Conservation (phyloP, 2,113 vertebrate species). For the Ahaetulla prasina region DNA sequence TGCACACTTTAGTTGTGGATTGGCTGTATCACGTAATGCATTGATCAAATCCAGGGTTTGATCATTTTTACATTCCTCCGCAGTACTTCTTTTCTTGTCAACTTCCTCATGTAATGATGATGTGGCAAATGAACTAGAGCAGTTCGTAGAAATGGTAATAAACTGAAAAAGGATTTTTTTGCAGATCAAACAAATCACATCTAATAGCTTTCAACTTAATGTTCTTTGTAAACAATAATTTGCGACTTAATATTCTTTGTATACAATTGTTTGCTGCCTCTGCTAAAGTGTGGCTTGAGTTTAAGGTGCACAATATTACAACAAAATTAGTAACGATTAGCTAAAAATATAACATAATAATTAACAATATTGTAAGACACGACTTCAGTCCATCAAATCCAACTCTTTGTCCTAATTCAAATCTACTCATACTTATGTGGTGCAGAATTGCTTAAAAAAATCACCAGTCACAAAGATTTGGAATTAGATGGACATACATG, state of each 20-base stretch:
- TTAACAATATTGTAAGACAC: not conserved
- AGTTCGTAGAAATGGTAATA: not conserved
- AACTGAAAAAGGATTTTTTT: not conserved
- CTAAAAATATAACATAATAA: not conserved
- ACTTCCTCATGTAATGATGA: accelerated
- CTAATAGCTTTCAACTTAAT: not conserved
- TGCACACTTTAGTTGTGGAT: not conserved
- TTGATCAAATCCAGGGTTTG: not conserved
- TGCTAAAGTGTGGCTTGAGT: not conserved
- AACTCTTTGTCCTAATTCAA: not conserved
- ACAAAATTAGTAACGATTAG: not conserved
- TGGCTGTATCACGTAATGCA: accelerated
- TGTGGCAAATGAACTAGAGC: accelerated
- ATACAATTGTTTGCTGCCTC: not conserved
- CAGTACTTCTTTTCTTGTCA: not conserved
- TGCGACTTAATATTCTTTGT: not conserved
- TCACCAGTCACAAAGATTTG: not conserved
- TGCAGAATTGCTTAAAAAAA: not conserved
- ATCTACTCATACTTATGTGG: not conserved
- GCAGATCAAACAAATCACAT: not conserved
- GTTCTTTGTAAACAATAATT: not conserved
- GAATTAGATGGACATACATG: not conserved
- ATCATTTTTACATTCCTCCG: not conserved
- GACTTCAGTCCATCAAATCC: not conserved
- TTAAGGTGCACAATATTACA: no score